These are phyloP conservation scores for Trichogramma evanescens DNA, from an alignment of 2,888 invertebrate species.

Conservation along the genomic window DNA sequence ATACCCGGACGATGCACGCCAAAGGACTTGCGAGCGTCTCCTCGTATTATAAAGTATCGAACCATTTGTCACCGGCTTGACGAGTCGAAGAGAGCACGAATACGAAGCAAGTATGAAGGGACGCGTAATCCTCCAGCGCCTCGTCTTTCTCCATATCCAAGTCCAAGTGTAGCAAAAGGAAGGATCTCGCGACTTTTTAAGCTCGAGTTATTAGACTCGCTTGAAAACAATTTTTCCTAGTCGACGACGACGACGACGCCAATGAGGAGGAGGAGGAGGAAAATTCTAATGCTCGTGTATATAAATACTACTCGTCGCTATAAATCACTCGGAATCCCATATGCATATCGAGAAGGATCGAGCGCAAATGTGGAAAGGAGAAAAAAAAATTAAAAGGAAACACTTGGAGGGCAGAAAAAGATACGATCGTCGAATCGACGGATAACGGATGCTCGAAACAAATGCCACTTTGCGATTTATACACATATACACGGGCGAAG, in stretches of 20 bases:
- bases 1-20: neutral
- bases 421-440: neutral
- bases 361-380: no score
- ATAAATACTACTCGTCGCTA: neutral
- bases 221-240: neutral
- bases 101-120: neutral
- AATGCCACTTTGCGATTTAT: neutral
- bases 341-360: neutral
- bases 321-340: neutral
- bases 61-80: conserved; percentile 20
- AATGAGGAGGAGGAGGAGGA: neutral
- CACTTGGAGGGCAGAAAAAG: neutral
- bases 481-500: no score
- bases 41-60: conserved; percentile 17
- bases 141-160: neutral
- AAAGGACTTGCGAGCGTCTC: conserved; percentile 11
- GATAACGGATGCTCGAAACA: conserved; percentile 1
- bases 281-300: neutral
- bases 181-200: conserved; percentile 3
- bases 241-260: neutral
- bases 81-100: conserved; percentile 5
- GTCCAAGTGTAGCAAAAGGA: no score
- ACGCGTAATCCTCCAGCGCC: conserved; percentile 13
- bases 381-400: neutral
- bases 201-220: conserved; percentile 15